Evolutionary conservation across 2,888 invertebrate species (phyloP), one percentile per base, ranked within the genome.

Genomic region (Acanthoscelides obtectus): DNA sequence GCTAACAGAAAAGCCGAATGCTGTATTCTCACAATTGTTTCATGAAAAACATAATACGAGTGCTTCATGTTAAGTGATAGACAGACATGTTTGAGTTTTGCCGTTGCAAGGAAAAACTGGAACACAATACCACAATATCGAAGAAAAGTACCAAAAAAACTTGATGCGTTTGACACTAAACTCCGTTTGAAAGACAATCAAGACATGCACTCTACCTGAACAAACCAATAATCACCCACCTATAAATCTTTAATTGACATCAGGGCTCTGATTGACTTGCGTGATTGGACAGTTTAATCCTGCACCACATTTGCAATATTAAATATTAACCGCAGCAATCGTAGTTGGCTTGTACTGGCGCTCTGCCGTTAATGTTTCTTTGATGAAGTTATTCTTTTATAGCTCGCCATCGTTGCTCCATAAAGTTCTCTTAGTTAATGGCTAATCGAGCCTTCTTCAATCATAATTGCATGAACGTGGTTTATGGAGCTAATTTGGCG

Each of bases 281-380:
- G 81, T 81, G 81, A 80, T 81, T 81, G 79, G 80, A 80, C 73
- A 79, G 79, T 80, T 81, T 81, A 81, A 81, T 81, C 79, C 78
- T 75, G 75, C 76, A 77, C 79, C 80, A 80, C 80, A 78, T 77
- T 74, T 27, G 19, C 65, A 66, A 69, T 71, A 77, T 81, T 76
- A 80, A 81, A 77, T 80, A 81, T 81, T 81, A 79, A 81, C 75
- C 76, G 72, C 73, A 77, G 78, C 69, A 70, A 69, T 22, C 67
- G 22, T 20, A 70, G 69, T 67, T 45, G 45, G 45, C 45, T 12
- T 45, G 45, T 45, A 45, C 45, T 45, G 12, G 45, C 69, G 68
- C 66, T 67, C 69, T 71, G 45, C 45, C 12, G 45, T 71, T 71
- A 71, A 69, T 69, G 71, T 71, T 69, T 67, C 22, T 22, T 22